Conservation (phyloP, 2,888 invertebrate species). For the Ommatoiulus sabulosus region DNA sequence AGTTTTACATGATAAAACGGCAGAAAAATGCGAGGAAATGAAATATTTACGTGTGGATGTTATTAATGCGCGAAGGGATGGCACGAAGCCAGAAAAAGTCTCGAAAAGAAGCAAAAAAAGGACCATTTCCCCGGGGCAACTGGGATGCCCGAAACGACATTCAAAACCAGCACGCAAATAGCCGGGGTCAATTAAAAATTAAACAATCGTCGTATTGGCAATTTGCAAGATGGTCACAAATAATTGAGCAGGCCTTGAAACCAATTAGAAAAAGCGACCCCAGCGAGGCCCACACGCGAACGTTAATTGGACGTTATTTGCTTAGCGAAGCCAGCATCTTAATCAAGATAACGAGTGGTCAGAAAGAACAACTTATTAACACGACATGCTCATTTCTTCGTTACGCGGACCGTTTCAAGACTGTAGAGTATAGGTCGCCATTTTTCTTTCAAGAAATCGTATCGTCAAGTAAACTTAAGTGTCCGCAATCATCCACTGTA, state of each 20-base stretch:
- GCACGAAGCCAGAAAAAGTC: conserved; percentile 38
- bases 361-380: neutral
- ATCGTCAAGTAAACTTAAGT: too few relatives aligned
- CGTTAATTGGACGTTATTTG: conserved; percentile 11
- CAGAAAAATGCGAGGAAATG: conserved; percentile 38
- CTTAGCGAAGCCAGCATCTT: neutral
- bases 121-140: neutral
- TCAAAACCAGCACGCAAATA: conserved; percentile 4
- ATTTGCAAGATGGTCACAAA: neutral
- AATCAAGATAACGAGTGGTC: neutral
- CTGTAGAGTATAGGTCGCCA: too few relatives aligned
- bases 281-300: neutral
- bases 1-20: conserved; percentile 22
- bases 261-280: neutral
- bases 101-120: neutral
- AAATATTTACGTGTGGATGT: conserved; percentile 38
- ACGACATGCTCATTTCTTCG: neutral
- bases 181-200: conserved; percentile 18
- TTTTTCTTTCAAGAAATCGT: too few relatives aligned
- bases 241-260: conserved; percentile 1
- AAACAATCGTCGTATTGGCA: conserved; percentile 25
- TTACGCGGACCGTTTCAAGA: too few relatives aligned
- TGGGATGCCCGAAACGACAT: neutral
- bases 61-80: conserved; percentile 32
- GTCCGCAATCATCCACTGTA: too few relatives aligned